Evolutionary conservation across 1,140 invertebrate genomes (phyloP).

Genomic region (Hyposmocoma kahamanoa): DNA sequence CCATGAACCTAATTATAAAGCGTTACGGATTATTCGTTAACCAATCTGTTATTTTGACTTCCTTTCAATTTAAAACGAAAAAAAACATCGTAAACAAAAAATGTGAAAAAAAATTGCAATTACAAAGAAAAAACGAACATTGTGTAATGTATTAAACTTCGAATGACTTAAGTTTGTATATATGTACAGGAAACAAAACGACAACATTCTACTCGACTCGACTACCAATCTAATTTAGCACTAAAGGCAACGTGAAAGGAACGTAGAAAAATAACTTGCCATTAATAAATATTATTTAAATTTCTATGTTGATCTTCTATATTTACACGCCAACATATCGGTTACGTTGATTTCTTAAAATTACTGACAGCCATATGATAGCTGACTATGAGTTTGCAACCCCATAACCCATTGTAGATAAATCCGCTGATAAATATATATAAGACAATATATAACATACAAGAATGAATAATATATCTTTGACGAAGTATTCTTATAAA

Average conservation of each 20-base stretch:
- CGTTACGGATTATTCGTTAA: conserved; percentile 55
- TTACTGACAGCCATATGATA: conserved; percentile 73
- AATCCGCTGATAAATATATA: conserved; percentile 34
- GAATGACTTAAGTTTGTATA: too few species aligned
- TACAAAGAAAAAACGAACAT: too few species aligned
- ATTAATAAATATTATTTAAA: conserved; percentile 66
- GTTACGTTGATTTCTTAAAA: conserved; percentile 68
- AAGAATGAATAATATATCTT: too few species aligned
- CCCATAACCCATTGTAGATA: conserved; percentile 58
- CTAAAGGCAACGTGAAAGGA: conserved; percentile 61
- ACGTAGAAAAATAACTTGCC: conserved; percentile 71
- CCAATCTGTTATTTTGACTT: conserved; percentile 38
- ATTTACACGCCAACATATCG: conserved; percentile 70
- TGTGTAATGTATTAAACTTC: too few species aligned
- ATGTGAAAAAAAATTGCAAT: too few species aligned
- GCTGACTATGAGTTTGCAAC: conserved; percentile 67
- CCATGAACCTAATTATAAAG: conserved; percentile 71
- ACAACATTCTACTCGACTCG: too few species aligned
- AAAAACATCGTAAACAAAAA: conserved; percentile 1
- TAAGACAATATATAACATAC: too few species aligned
- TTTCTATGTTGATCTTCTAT: conserved; percentile 69
- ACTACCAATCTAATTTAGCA: conserved; percentile 55
- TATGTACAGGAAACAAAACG: too few species aligned
- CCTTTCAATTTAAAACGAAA: conserved; percentile 34
- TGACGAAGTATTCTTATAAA: too few species aligned